Percentiles rank a stretch among this genome's conserved stretches.
Evolutionary conservation across 1,140 invertebrate genomes (phyloP).

Genomic region (Drosophila suzukii): DNA sequence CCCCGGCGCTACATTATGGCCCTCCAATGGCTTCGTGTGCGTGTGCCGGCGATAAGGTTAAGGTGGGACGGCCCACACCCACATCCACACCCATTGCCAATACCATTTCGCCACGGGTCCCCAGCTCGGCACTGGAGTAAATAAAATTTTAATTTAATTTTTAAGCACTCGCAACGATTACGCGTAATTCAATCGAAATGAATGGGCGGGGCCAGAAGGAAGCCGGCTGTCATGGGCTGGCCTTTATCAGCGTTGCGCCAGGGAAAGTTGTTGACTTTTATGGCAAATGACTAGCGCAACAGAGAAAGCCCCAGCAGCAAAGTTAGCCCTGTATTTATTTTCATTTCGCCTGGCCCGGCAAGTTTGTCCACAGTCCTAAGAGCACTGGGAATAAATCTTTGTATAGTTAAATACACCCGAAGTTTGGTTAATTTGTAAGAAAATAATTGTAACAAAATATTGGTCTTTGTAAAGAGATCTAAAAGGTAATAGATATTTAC

Average conservation of each 20-base stretch:
- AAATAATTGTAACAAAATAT: no score
- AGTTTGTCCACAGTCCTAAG: constrained; percentile 23
- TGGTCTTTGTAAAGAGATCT: no score
- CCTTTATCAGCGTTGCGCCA: constrained; percentile 66
- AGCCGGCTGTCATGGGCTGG: constrained; percentile 37
- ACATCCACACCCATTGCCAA: constrained; percentile 7
- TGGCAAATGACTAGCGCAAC: constrained; percentile 63
- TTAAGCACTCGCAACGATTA: constrained; percentile 77
- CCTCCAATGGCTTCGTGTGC: constrained; percentile 27
- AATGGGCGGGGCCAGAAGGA: constrained; percentile 24
- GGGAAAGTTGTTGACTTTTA: constrained; percentile 80
- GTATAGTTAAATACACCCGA: neutral
- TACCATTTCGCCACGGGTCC: neutral
- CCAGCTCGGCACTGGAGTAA: constrained; percentile 51
- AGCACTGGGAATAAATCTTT: constrained; percentile 10
- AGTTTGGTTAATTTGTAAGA: neutral
- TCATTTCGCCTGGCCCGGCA: constrained; percentile 44
- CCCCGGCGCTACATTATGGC: constrained; percentile 67
- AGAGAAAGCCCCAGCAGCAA: constrained; percentile 17
- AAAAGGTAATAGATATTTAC: no score
- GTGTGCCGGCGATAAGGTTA: constrained; percentile 54
- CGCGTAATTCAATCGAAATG: constrained; percentile 76
- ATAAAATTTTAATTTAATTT: constrained; percentile 82
- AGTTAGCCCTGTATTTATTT: constrained; percentile 66
- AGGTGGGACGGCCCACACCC: constrained; percentile 27